Evolutionary conservation across 35 echinoderm and acorn worm genomes (phyloP).

Genomic region (Hemicentrotus pulcherrimus): DNA sequence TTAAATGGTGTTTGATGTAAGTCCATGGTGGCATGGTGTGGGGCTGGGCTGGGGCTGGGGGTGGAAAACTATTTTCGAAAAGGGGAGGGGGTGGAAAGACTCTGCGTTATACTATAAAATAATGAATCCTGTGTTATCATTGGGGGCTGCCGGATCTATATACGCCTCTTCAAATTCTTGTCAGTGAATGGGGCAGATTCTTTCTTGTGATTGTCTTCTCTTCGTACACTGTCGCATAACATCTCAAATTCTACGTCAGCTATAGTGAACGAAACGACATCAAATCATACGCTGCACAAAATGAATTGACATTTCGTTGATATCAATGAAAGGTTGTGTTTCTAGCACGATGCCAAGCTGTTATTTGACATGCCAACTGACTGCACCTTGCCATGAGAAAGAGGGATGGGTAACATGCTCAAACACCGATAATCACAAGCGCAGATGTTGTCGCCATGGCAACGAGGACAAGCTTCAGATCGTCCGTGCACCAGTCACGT

Average conservation of each 20-base stretch:
- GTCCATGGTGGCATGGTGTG: too few relatives aligned
- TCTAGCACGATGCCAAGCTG: background rate
- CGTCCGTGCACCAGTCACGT: background rate
- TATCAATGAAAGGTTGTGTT: background rate
- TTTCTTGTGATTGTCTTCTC: background rate
- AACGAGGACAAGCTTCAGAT: background rate
- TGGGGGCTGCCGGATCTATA: too few relatives aligned
- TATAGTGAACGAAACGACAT: background rate
- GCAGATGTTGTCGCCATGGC: background rate
- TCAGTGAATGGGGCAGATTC: background rate
- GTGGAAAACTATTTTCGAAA: background rate
- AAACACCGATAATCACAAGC: slow-evolving; percentile 14
- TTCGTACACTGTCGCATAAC: background rate
- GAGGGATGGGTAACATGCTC: background rate
- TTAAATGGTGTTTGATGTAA: background rate
- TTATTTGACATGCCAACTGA: slow-evolving; percentile 9
- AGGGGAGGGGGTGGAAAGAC: too few relatives aligned
- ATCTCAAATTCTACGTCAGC: background rate
- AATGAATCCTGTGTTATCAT: too few relatives aligned
- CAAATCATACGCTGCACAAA: background rate
- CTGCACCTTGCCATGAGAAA: background rate
- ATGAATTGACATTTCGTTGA: background rate
- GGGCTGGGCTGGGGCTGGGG: background rate
- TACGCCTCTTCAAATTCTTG: background rate
- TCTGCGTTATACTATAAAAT: too few relatives aligned